Base-by-base conservation (phyloP, 2,113 vertebrate species). In the Muntiacus reevesi region DNA sequence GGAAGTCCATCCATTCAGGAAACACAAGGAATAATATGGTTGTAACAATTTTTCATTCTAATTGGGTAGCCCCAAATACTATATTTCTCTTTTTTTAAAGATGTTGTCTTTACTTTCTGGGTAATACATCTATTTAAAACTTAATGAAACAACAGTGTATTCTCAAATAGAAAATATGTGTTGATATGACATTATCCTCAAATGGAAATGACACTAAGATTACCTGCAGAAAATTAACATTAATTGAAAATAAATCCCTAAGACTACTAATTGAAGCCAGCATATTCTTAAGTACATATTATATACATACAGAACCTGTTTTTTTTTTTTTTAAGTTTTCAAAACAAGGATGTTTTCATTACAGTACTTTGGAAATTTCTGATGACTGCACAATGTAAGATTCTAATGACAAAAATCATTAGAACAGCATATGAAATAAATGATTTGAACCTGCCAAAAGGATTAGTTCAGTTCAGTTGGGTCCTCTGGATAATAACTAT, bases 191-290 rank as follows among this genome's bases (percentile, higher is more conserved):
- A 92, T 33, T 96, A 94, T 83, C 50, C 23, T 50, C 84, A 85
- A 95, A 86, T 97, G 89, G 79, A 94, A 94, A 95, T 86, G 47
- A 95, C 76, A 71, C 67, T 74, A 74, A 87, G 45, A 93, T 95
- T 95, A 98, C 62, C 93, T 94, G 64, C 92, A 96, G 81, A 95
- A 98, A 96, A 98, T 93, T 33, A 97, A 95, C 87, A 95, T 64
- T 97, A 95, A 97, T 81, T 94, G 89, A 98, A 98, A 97, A 98
- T 94, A 97, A 98, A 97, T 97, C n/a, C 89, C 54, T 96, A 98
- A 94, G 91, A 95, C 87, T 94, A 97, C 92, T 89, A 94, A 94
- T 89, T 91, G 47, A 97, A 96, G 87, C 94, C 95, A 97, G 89
- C 59, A 95, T 96, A 96, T 95, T 95, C 91, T 84, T 96, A 97